Base-by-base conservation (phyloP, 2,797 vertebrate genomes). In the Hemitrygon akajei region DNA sequence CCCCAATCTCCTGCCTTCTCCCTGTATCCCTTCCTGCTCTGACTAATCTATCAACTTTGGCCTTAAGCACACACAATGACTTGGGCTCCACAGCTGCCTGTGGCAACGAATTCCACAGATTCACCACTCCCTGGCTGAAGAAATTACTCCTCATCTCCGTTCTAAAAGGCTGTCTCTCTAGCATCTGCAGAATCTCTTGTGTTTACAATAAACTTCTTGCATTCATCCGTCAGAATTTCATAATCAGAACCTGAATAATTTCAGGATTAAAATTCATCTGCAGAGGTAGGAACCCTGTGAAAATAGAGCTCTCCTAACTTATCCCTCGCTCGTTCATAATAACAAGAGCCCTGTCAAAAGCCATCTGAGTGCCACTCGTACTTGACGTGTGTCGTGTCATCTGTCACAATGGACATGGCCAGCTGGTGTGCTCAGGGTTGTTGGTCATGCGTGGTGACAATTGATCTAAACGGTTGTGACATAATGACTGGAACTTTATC, bases 381-480 rank as follows among this genome's bases (percentile, higher is more conserved):
- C 86, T 89, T 89, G 86, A 89, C 30, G 30, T 30, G 47, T 14
- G 11, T 27, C 82, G 37, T 66, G 86, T 89, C 81, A 84, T 60
- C 81, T 58, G 30, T 34, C 60, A 89, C 77, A n/a, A 79, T 34
- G 30, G 86, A 89, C 30, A 89, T 30, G 16, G 86, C 60, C 58
- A 66, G 86, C 60, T 84, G 47, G 82, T 75, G 25, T 12, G 7
- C 25, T 93, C 14, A 7, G 34, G 66, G 30, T 69, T 91, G 25
- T 76, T 93, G 71, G 91, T 25, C 71, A 76, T 20, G 86, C 60
- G 20, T 66, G 86, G 60, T 66, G 86, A 93, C 69, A 75, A 18
- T 30, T 76, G 40, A 22, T 75, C 73, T 93, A 75, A 76, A 93
- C 7, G 91, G 47, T 75, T 93, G 91, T 93, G 91, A 73, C 37